Base-by-base conservation (phyloP, 2,113 vertebrate genomes). In the Galbula dea region DNA sequence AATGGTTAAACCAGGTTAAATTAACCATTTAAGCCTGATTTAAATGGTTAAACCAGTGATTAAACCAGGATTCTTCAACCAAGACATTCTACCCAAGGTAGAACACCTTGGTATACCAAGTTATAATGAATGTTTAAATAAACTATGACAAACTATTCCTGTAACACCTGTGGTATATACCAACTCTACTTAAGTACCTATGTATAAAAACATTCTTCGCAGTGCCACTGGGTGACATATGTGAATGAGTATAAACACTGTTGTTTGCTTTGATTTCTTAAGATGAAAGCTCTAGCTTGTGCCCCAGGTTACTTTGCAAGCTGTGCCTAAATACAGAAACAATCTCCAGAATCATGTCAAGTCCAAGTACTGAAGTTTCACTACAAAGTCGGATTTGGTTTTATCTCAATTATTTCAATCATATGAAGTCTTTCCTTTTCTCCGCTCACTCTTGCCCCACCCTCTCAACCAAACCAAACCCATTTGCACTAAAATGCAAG, bases 351-450 rank as follows among this genome's bases (percentile, higher is more conserved):
- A 83, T 76, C 48, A 52, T 69, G 8, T 27, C 21, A 49, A 30
- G 21, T 58, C 41, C 34, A 59, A 29, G 51, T 26, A 76, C 22
- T 65, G 29, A 51, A 39, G 8, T 77, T 89, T 71, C 34, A 37
- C 8, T 86, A 79, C 57, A 21, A 58, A 81, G 17, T 41, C 49
- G 61, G 7, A 36, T 83, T 36, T 59, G 24, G 7, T 77, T 74
- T 96, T 95, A 93, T 85, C 54, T 78, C 52, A 83, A 29, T 93
- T 89, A 51, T 77, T 85, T 91, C 72, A 74, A 32, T 78, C 37
- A 41, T 51, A 32, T 86, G 63, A 93, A 51, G 7, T 54, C 65
- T 88, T 65, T 62, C 12, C 26, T 69, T 62, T 54, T n/a, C 11
- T 79, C 9, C 2, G 5, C 15, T 29, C 24, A 5, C 9, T 23